Evolutionary conservation across 2,797 vertebrate species (phyloP).

Genomic region (Falco berigora): DNA sequence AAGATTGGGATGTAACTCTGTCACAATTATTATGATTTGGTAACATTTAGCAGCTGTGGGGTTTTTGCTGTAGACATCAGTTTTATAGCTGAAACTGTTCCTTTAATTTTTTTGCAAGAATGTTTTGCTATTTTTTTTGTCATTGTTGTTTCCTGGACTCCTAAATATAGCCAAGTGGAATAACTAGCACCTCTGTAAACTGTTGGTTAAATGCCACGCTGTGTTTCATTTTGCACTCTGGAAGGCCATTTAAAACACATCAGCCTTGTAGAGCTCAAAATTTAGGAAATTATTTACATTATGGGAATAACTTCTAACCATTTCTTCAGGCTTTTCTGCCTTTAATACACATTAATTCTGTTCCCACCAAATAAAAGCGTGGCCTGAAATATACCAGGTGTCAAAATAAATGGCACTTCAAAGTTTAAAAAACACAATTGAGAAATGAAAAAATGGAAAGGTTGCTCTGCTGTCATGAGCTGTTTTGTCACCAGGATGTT

Average conservation of each 20-base stretch:
- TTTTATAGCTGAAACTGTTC: slow-evolving; percentile 49
- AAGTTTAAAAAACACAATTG: slow-evolving; percentile 28
- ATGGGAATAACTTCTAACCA: slow-evolving; percentile 36
- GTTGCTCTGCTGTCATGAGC: neutral
- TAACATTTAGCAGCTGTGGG: slow-evolving; percentile 52
- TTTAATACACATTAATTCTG: slow-evolving; percentile 44
- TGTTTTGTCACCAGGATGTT: neutral
- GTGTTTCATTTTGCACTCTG: slow-evolving; percentile 66
- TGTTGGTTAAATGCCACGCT: slow-evolving; percentile 61
- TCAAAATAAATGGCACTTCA: slow-evolving; percentile 57
- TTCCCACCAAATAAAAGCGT: slow-evolving; percentile 49
- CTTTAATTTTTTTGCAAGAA: slow-evolving; percentile 46
- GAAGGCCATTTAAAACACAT: slow-evolving; percentile 62
- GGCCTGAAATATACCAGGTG: slow-evolving; percentile 48
- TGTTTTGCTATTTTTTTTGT: slow-evolving; percentile 11
- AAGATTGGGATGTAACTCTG: slow-evolving; percentile 35
- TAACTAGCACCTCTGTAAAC: slow-evolving; percentile 70
- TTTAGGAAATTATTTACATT: slow-evolving; percentile 56
- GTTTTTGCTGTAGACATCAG: slow-evolving; percentile 39
- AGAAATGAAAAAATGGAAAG: slow-evolving; percentile 21
- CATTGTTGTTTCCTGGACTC: slow-evolving; percentile 70
- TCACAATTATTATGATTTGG: slow-evolving; percentile 54
- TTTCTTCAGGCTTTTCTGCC: slow-evolving; percentile 31
- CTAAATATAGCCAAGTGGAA: slow-evolving; percentile 68
- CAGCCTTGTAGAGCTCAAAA: slow-evolving; percentile 2